A percentile compares a stretch with the other conserved stretches of the same genome.
Evolutionary conservation across 2,113 vertebrate genomes (phyloP).

Genomic region (Xiphophorus maculatus): DNA sequence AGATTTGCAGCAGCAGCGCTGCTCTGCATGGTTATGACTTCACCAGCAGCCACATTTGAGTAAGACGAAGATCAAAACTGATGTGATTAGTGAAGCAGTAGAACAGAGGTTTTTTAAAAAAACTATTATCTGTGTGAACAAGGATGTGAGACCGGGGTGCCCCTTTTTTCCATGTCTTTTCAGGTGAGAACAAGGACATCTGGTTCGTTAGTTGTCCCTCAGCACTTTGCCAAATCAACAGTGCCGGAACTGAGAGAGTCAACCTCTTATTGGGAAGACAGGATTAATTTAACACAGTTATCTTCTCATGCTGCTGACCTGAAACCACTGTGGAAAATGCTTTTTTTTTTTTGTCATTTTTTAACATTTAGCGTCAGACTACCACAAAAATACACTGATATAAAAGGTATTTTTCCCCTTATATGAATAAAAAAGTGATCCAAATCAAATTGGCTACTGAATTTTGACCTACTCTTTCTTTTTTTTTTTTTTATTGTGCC

Average conservation of each 20-base stretch:
- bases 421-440: too few species aligned
- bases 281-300: slow-evolving; percentile 51
- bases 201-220: slow-evolving; percentile 52
- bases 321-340: neutral
- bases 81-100: slow-evolving; percentile 43
- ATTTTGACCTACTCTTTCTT: too few species aligned
- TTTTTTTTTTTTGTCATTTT: neutral
- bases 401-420: too few species aligned
- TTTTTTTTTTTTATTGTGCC: too few species aligned
- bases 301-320: slow-evolving; percentile 20
- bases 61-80: slow-evolving; percentile 42
- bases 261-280: slow-evolving; percentile 39
- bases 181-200: slow-evolving; percentile 35
- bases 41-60: slow-evolving; percentile 34
- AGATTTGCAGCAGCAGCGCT: neutral
- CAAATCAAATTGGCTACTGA: too few species aligned
- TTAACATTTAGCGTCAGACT: neutral
- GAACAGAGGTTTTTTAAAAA: slow-evolving; percentile 17
- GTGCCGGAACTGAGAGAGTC: slow-evolving; percentile 37
- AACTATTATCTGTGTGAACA: slow-evolving; percentile 56
- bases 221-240: slow-evolving; percentile 55
- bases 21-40: slow-evolving; percentile 32
- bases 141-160: slow-evolving; percentile 50
- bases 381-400: neutral
- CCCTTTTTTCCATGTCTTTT: slow-evolving; percentile 8